phyloP scores from a whole-genome alignment of 2,888 invertebrate genomes.

The Melanostoma scalare region DNA sequence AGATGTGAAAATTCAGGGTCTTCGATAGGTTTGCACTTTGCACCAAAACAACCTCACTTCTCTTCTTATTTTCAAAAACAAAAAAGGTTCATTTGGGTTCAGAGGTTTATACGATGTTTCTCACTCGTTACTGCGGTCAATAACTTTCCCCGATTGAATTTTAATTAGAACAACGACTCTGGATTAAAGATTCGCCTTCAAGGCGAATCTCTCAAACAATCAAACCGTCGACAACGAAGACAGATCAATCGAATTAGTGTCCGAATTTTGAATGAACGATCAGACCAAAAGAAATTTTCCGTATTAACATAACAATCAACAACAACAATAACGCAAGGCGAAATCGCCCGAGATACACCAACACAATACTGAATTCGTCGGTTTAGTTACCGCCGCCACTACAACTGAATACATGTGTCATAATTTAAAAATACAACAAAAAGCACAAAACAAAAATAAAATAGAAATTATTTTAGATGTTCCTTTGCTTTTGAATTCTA shows the following conservation, averaged over 20 bases:
- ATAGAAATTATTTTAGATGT: constrained; percentile 52
- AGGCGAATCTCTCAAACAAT: background rate
- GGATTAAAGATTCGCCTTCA: background rate
- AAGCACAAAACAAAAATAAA: constrained; percentile 70
- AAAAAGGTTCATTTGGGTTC: constrained; percentile 8
- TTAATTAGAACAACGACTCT: too few species aligned
- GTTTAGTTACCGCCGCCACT: constrained; percentile 59
- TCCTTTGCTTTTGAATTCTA: constrained; percentile 38
- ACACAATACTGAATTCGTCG: constrained; percentile 47
- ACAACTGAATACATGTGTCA: constrained; percentile 71
- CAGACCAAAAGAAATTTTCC: constrained; percentile 59
- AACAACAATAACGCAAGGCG: constrained; percentile 30
- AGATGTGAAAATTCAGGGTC: constrained; percentile 50
- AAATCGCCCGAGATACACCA: constrained; percentile 63
- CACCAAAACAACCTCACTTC: constrained; percentile 36
- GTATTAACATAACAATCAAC: constrained; percentile 53
- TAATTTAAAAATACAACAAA: constrained; percentile 73
- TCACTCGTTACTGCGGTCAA: background rate
- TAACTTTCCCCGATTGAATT: too few species aligned
- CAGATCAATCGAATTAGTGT: constrained; percentile 52
- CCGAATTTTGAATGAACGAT: constrained; percentile 68
- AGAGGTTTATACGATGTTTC: background rate
- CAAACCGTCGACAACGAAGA: constrained; percentile 31
- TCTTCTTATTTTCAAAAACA: background rate
- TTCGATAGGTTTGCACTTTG: background rate